Conservation (phyloP, 2,888 invertebrate species). For the Melitaea athalia region DNA sequence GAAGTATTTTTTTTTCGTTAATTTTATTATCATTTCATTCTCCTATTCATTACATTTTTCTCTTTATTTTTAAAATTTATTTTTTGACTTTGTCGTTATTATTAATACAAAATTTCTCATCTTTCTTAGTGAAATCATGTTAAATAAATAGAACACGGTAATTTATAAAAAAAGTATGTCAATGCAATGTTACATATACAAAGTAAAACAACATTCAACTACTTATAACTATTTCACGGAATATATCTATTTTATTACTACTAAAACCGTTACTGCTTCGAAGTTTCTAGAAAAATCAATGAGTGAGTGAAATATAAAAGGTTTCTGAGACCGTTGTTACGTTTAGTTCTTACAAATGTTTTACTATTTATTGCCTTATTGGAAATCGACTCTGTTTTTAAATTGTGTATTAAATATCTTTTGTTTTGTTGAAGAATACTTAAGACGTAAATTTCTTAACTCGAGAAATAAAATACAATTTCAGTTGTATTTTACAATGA, state of each 20-base stretch:
- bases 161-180: neutral
- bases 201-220: neutral
- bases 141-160: neutral
- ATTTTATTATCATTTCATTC: no score
- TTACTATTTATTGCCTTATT: neutral
- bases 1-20: no score
- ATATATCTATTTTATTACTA: conserved; percentile 1
- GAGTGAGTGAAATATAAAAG: conserved; percentile 8
- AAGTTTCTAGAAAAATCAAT: conserved; percentile 12
- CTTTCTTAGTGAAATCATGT: no score
- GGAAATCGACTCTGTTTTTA: neutral
- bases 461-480: no score
- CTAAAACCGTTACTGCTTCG: neutral
- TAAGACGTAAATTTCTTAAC: no score
- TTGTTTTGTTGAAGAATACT: no score
- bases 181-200: conserved; percentile 3
- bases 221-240: neutral
- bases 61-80: no score
- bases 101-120: no score
- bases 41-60: no score
- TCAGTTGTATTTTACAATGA: no score
- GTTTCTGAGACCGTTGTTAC: conserved; percentile 5
- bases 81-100: no score
- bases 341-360: conserved; percentile 2
- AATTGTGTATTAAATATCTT: neutral